Conservation (phyloP, 2,888 invertebrate species). For the Platypus cylindrus region DNA sequence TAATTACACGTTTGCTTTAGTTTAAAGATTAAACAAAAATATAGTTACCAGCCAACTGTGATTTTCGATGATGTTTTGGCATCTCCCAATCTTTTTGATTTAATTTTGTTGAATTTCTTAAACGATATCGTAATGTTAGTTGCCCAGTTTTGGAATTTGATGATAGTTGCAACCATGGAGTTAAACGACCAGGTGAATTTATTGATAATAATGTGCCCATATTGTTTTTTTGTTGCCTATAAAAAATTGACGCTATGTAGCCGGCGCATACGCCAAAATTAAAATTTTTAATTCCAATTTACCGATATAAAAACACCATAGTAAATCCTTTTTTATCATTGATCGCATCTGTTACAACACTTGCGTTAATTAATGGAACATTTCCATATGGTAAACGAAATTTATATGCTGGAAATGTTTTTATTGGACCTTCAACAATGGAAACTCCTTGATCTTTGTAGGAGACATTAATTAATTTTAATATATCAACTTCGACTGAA, state of each 20-base stretch:
- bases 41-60: conserved; percentile 32
- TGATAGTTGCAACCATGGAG: conserved; percentile 35
- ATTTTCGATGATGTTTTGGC: conserved; percentile 32
- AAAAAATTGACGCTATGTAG: no score
- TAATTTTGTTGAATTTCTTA: conserved; percentile 28
- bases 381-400: conserved; percentile 35
- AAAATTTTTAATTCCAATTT: conserved; percentile 2
- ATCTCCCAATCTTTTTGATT: conserved; percentile 34
- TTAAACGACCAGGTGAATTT: conserved; percentile 35
- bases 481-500: conserved; percentile 33
- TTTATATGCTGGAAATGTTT: conserved; percentile 35
- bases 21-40: background rate
- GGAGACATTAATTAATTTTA: conserved; percentile 34
- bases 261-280: background rate
- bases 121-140: conserved; percentile 31
- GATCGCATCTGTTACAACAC: conserved; percentile 30
- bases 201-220: conserved; percentile 34
- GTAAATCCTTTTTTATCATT: conserved; percentile 32
- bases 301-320: conserved; percentile 28
- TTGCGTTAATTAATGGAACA: conserved; percentile 32
- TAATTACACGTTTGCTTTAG: background rate
- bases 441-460: conserved; percentile 35
- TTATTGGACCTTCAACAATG: conserved; percentile 33
- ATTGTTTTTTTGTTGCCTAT: conserved; percentile 35
- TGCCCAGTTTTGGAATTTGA: conserved; percentile 34